These are phyloP conservation scores for Fragum fragum DNA, from an alignment of 2,888 invertebrate genomes.

Conservation along the genomic window DNA sequence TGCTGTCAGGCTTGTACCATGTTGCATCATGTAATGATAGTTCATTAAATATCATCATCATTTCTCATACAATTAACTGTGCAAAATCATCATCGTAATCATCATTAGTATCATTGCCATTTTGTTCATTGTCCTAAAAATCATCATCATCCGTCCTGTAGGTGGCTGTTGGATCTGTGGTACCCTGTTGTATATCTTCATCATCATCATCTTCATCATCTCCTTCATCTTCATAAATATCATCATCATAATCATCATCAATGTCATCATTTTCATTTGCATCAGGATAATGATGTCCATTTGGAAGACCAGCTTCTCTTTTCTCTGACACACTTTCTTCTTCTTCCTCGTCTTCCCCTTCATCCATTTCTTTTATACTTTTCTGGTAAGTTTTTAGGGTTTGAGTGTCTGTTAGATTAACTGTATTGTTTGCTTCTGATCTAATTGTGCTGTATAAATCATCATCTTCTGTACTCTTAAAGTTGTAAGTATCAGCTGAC, in stretches of 20 bases:
- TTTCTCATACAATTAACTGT: too few relatives aligned
- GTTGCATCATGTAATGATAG: too few relatives aligned
- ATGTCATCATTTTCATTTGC: slow-evolving; percentile 40
- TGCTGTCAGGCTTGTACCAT: too few relatives aligned
- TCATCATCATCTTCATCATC: slow-evolving; percentile 63
- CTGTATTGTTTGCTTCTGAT: slow-evolving; percentile 67
- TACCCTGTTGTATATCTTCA: slow-evolving; percentile 48
- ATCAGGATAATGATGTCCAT: neutral
- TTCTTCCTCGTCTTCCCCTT: slow-evolving; percentile 55
- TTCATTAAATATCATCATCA: too few relatives aligned
- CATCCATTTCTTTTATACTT: slow-evolving; percentile 69
- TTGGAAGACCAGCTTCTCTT: neutral
- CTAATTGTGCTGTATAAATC: slow-evolving; percentile 72
- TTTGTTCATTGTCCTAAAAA: slow-evolving; percentile 21
- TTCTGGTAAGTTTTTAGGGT: slow-evolving; percentile 76
- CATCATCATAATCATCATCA: slow-evolving; percentile 48
- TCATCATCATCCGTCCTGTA: slow-evolving; percentile 68
- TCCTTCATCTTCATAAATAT: slow-evolving; percentile 49
- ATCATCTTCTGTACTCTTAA: slow-evolving; percentile 70
- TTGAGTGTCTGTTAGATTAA: slow-evolving; percentile 70
- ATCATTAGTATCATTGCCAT: too few relatives aligned
- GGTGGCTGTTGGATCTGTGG: slow-evolving; percentile 59
- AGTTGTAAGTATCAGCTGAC: slow-evolving; percentile 71
- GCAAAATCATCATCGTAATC: too few relatives aligned
- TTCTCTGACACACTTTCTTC: slow-evolving; percentile 15